Evolutionary conservation across 30 jellyfish, hydroid and myxozoan species (phyloP).

Genomic region (Nemopilema nomurai): DNA sequence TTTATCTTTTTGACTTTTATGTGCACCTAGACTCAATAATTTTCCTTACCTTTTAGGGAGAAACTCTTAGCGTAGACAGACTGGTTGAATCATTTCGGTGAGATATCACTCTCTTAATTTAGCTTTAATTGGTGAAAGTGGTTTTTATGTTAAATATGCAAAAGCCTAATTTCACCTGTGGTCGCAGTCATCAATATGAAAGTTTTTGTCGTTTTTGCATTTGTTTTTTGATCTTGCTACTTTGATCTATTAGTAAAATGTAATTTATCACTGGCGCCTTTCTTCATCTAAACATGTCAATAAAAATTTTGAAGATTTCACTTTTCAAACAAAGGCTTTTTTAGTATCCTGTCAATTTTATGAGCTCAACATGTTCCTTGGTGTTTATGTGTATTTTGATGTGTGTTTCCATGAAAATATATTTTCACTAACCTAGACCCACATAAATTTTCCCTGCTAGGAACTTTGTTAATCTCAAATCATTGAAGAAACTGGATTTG

Average conservation of each 20-base stretch:
- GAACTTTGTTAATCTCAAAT: conserved; percentile 6
- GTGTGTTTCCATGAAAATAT: not conserved
- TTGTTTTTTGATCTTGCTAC: not conserved
- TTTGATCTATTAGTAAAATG: not conserved
- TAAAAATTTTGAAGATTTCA: no score
- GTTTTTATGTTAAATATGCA: not conserved
- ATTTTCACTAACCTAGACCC: not conserved
- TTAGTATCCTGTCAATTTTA: not conserved
- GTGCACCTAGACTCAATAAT: not conserved
- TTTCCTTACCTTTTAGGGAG: not conserved
- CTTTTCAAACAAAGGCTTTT: not conserved
- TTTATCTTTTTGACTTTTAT: not conserved
- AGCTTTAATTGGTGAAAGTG: not conserved
- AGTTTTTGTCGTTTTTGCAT: not conserved
- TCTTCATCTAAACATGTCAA: not conserved
- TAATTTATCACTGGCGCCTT: not conserved
- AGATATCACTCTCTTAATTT: not conserved
- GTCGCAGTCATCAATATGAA: not conserved
- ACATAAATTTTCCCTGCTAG: not conserved
- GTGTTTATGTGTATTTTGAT: not conserved
- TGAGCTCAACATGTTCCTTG: not conserved
- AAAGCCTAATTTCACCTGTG: not conserved
- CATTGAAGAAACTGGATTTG: conserved; percentile 26
- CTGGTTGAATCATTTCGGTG: not conserved
- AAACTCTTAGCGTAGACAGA: not conserved